Base-by-base conservation (phyloP, 2,113 vertebrate species). In the Paramisgurnus dabryanus region DNA sequence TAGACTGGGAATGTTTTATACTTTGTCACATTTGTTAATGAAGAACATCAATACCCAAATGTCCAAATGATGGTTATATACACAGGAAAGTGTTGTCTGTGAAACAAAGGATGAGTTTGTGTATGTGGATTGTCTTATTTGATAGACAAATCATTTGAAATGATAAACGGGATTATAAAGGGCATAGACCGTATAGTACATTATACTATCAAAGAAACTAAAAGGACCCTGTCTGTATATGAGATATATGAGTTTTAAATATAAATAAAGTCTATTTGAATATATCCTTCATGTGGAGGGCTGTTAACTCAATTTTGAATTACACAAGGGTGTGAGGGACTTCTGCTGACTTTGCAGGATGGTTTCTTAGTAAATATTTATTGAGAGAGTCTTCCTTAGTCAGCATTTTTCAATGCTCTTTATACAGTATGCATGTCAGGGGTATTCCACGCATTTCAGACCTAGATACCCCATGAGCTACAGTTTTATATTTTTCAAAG, bases 281-380 rank as follows among this genome's bases (percentile, higher is more conserved):
- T 74, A 18, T 64, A 64, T 76, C 7, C 55, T 74, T 15, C 0
- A 22, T 66, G 45, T 18, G 63, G 17, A 40, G 18, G 66, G 73
- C 50, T 69, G 22, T 75, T 65, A 61, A 68, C 70, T 74, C 70
- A 68, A 69, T 74, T 72, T 49, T 47, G 63, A 74, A 65, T 78
- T 57, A 47, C n/a, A 43, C 43, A 0, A 45, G 75, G 58, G 55
- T 69, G 57, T n/a, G 1, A 13, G 10, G 64, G 43, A 53, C 72
- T 76, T 80, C 9, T 77, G 72, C 84, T 85, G 80, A 82, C 78
- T 76, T 34, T 53, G 70, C 58, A 22, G 47, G 13, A 66, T 27
- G n/a, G 63, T 4, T 73, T 80, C 57, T 64, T 77, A 57, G 80
- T 63, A 72, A 83, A 80, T 80, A 67, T 71, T 76, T 72, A 80